phyloP scores from a whole-genome alignment of 1,140 invertebrate species.

The Drosophila willistoni region DNA sequence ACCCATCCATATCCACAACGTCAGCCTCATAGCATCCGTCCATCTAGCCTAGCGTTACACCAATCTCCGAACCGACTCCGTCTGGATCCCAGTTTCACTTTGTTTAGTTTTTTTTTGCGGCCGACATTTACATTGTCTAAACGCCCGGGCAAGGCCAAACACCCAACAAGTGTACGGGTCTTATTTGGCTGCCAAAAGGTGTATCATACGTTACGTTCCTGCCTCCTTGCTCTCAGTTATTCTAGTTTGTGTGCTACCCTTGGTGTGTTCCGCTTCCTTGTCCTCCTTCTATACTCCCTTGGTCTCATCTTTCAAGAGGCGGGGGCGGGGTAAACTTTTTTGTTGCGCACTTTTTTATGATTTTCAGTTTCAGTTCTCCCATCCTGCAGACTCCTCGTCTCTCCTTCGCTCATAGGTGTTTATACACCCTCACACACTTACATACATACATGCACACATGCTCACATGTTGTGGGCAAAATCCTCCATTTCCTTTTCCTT shows the following conservation, averaged over 20 bases:
- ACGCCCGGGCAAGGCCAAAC: constrained; percentile 63
- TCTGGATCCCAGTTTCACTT: constrained; percentile 59
- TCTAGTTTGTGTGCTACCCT: constrained; percentile 31
- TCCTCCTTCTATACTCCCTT: constrained; percentile 21
- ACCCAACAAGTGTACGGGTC: constrained; percentile 58
- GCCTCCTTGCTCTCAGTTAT: constrained; percentile 2
- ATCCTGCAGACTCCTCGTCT: constrained; percentile 9
- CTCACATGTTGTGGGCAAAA: constrained; percentile 25
- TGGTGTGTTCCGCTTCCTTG: constrained; percentile 21
- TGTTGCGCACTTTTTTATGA: constrained; percentile 78
- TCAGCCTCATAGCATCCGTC: background rate
- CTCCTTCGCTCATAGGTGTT: constrained; percentile 48
- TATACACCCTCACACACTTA: constrained; percentile 36
- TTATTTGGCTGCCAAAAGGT: constrained; percentile 48
- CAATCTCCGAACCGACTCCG: background rate
- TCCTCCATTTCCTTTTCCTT: constrained; percentile 1
- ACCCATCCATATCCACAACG: background rate
- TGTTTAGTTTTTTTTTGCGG: constrained; percentile 69
- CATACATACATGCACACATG: constrained; percentile 22
- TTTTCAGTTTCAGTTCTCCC: constrained; percentile 52
- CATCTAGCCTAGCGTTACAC: background rate
- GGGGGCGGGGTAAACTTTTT: constrained; percentile 40
- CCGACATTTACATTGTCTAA: constrained; percentile 77
- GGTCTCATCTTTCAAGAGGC: constrained; percentile 35
- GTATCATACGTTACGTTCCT: constrained; percentile 40